Base-by-base conservation (phyloP, 2,797 vertebrate genomes). In the Tokudaia muenninki region DNA sequence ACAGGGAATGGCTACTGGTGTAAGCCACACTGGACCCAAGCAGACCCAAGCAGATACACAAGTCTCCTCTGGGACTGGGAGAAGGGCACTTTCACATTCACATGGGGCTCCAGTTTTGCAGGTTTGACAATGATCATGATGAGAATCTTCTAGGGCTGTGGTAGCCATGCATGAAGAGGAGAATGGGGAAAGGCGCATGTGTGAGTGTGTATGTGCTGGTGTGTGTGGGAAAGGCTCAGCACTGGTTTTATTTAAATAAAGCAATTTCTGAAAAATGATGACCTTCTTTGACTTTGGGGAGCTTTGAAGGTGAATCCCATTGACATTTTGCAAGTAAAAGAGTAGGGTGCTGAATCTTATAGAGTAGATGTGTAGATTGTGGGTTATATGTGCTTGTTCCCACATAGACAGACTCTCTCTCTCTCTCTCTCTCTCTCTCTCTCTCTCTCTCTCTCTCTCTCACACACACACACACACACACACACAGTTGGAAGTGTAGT, bases 201-300 rank as follows among this genome's bases (percentile, higher is more conserved):
- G 14, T 83, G 37, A 4, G 8, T 63, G 14, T 83, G 81, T 63
- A 12, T 61, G 80, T 78, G 78, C 67, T 1, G 55, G 78, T 47
- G 80, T 94, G 70, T 77, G 87, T 44, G 75, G 37, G 13, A 29
- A 55, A 88, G 10, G 61, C 29, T 44, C 57, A 83, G 65, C 31
- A 55, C 74, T 87, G 92, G n/a, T 79, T 96, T 97, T 98, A 98
- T 97, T 97, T 97, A 94, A 97, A 98, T 97, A 97, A 97, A 97
- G 80, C 94, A 95, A 89, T 96, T 97, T 95, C 92, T 94, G 86
- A 55, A 94, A 92, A 91, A 84, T 75, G 88, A 21, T 79, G 17
- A 93, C 22, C 72, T 24, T 72, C 67, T 78, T n/a, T 63, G 24
- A 77, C 90, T 92, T 88, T 72, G 44, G 34, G 80, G 72, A 91